These are phyloP conservation scores for Paramacrobiotus metropolitanus DNA, from an alignment of 1,140 invertebrate species.

Conservation along the genomic window DNA sequence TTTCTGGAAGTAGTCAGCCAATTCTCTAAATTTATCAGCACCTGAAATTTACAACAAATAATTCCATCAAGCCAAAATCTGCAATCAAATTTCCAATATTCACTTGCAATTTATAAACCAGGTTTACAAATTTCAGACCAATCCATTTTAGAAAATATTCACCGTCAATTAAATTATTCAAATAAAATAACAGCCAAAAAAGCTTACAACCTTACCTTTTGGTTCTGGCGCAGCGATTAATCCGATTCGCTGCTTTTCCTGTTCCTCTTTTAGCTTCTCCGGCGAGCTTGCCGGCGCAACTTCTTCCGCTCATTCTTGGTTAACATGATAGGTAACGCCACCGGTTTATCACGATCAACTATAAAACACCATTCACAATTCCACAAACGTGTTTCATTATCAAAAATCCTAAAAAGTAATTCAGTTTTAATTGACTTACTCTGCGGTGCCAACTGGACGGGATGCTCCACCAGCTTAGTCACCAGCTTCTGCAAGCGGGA, in stretches of 20 bases:
- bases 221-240: conserved; percentile 86
- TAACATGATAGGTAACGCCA: conserved; percentile 73
- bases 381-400: too few relatives aligned
- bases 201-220: conserved; percentile 31
- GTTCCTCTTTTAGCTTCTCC: conserved; percentile 86
- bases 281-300: conserved; percentile 73
- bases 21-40: too few relatives aligned
- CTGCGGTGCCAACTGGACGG: conserved; percentile 74
- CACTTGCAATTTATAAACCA: too few relatives aligned
- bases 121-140: neutral
- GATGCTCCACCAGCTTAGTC: conserved; percentile 87
- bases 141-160: too few relatives aligned
- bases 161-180: too few relatives aligned
- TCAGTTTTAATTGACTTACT: conserved; percentile 36
- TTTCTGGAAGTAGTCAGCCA: too few relatives aligned
- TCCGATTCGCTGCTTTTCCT: conserved; percentile 88
- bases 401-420: too few relatives aligned
- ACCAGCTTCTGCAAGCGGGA: conserved; percentile 28
- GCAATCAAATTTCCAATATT: too few relatives aligned
- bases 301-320: conserved; percentile 96
- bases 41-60: too few relatives aligned
- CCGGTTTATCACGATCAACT: conserved; percentile 62
- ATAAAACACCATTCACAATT: too few relatives aligned
- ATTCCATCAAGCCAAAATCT: too few relatives aligned
- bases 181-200: too few relatives aligned